A percentile compares a stretch with the other conserved stretches of the same genome.
These are phyloP conservation scores for Aptenodytes forsteri DNA, from an alignment of 2,113 vertebrate genomes.

Conservation along the genomic window DNA sequence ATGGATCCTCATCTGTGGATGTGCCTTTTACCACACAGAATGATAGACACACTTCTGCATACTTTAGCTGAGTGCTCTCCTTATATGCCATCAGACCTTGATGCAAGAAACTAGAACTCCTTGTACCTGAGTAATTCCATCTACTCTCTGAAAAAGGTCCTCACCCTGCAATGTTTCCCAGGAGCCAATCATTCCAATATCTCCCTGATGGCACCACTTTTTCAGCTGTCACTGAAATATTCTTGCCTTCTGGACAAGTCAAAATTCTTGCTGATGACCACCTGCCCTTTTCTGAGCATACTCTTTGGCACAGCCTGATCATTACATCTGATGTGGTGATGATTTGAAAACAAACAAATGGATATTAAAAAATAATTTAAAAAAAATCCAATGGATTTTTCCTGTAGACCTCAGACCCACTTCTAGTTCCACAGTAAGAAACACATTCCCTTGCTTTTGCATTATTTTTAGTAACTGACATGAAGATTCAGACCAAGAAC, in stretches of 20 bases:
- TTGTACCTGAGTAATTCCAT: background rate
- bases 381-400: background rate
- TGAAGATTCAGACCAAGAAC: background rate
- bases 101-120: background rate
- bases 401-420: background rate
- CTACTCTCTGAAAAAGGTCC: background rate
- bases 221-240: background rate
- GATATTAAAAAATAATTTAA: background rate
- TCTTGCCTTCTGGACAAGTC: background rate
- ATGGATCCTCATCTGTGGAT: background rate
- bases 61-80: background rate
- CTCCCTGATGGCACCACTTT: background rate
- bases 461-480: background rate
- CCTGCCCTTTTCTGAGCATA: background rate
- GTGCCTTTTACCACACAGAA: background rate
- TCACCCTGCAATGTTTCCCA: background rate
- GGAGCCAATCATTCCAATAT: background rate
- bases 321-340: background rate
- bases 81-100: background rate
- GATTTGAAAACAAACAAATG: background rate
- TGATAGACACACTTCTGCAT: background rate
- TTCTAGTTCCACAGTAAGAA: background rate
- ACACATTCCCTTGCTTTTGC: background rate
- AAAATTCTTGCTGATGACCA: background rate
- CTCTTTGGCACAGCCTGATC: background rate